phyloP scores from a whole-genome alignment of 2,888 invertebrate species.

The Limnephilus marmoratus region DNA sequence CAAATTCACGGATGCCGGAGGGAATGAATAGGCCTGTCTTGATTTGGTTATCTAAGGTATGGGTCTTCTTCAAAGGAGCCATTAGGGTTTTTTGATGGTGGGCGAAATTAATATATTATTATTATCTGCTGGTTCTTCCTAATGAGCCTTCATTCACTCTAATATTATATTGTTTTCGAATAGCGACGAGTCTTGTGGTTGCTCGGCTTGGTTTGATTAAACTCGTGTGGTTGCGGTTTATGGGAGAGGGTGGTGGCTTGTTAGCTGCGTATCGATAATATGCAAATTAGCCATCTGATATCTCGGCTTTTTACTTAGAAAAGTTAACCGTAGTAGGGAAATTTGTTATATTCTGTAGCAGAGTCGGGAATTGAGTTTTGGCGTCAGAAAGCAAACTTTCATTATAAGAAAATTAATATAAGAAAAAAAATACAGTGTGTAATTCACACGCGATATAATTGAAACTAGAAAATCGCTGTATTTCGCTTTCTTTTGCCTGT shows the following conservation, averaged over 20 bases:
- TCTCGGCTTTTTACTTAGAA: neutral
- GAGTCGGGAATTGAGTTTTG: too few species aligned
- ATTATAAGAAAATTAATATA: too few species aligned
- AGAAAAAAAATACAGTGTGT: too few species aligned
- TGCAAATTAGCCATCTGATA: neutral
- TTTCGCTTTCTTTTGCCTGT: too few species aligned
- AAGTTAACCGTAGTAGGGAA: neutral
- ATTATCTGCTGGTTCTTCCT: neutral
- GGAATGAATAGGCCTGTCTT: constrained; percentile 12
- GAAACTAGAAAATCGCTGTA: too few species aligned
- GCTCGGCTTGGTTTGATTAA: neutral
- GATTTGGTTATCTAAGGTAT: constrained; percentile 18
- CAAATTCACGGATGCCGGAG: neutral
- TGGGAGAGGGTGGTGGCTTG: neutral
- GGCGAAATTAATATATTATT: neutral
- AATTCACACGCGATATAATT: too few species aligned
- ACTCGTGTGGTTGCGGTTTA: neutral
- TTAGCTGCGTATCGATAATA: neutral
- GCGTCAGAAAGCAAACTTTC: too few species aligned
- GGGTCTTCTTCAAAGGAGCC: neutral
- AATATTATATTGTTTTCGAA: neutral
- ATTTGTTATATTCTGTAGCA: too few species aligned
- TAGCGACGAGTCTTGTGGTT: neutral
- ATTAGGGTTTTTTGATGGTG: neutral
- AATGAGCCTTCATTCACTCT: neutral